phyloP scores from a whole-genome alignment of 2,888 invertebrate species.

The Philonicus albiceps region DNA sequence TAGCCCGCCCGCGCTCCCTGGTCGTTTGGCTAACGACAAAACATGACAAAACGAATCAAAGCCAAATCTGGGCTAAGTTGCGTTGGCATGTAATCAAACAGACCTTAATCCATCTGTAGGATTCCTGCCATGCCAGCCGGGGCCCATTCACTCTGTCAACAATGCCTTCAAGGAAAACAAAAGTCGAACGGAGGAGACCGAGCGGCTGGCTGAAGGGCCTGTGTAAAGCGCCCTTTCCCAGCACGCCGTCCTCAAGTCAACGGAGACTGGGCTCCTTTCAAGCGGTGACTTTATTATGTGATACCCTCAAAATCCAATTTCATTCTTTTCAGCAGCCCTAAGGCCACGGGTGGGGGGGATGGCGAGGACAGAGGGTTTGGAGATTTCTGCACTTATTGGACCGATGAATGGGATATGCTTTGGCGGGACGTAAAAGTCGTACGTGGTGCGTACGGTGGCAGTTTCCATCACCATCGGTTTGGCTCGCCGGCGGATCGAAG shows the following conservation, averaged over 20 bases:
- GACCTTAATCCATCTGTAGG: conserved; percentile 17
- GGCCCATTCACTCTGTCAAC: neutral
- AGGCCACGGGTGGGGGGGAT: neutral
- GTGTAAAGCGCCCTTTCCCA: neutral
- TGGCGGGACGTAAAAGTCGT: neutral
- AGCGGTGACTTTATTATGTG: conserved; percentile 19
- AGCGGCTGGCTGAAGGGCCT: neutral
- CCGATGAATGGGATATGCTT: neutral
- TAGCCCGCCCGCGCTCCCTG: neutral
- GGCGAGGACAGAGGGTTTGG: neutral
- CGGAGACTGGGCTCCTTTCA: conserved; percentile 22
- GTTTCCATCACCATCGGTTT: neutral
- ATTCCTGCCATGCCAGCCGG: neutral
- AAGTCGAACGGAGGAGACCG: conserved; percentile 4
- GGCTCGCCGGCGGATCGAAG: neutral
- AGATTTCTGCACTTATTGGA: neutral
- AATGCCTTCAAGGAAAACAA: neutral
- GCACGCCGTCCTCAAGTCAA: neutral
- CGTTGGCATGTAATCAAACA: conserved; percentile 30
- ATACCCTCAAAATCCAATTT: conserved; percentile 27
- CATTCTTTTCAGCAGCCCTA: conserved; percentile 11
- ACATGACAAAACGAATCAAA: conserved; percentile 29
- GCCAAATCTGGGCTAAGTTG: conserved; percentile 27
- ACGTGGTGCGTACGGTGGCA: neutral
- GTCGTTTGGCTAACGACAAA: neutral